phyloP scores from a whole-genome alignment of 1,140 invertebrate genomes.

The Cotesia glomerata region DNA sequence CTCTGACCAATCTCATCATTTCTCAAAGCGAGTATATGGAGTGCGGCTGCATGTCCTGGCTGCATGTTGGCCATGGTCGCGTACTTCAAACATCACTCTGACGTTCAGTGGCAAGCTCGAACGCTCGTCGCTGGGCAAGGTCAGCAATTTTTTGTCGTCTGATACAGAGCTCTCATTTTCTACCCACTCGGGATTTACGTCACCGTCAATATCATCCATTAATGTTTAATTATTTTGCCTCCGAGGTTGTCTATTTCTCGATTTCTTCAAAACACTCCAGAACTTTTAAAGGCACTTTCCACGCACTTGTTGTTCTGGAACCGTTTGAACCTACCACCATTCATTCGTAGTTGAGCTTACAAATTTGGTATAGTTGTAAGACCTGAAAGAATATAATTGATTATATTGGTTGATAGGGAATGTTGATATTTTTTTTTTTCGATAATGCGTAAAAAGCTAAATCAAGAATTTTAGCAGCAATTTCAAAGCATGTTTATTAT shows the following conservation, averaged over 20 bases:
- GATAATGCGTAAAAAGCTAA: neutral
- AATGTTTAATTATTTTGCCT: conserved; percentile 97
- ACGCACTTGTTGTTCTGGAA: conserved; percentile 96
- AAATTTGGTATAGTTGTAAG: conserved; percentile 98
- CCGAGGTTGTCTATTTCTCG: conserved; percentile 98
- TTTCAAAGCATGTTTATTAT: conserved; percentile 20
- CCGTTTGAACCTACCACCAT: conserved; percentile 99
- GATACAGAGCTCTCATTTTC: conserved; percentile 98
- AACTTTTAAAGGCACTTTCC: conserved; percentile 94
- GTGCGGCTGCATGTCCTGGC: conserved; percentile 99
- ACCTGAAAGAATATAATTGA: conserved; percentile 70
- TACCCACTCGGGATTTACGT: conserved; percentile 98
- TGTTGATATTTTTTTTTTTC: neutral
- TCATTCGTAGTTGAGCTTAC: conserved; percentile 96
- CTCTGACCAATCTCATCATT: conserved; percentile 98
- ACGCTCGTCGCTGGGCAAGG: conserved; percentile 98
- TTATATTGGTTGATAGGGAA: conserved; percentile 2
- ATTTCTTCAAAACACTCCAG: conserved; percentile 91
- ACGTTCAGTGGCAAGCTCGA: conserved; percentile 97
- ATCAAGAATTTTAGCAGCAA: conserved; percentile 29
- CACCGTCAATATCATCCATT: conserved; percentile 99
- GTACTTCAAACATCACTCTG: conserved; percentile 98
- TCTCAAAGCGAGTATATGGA: conserved; percentile 99
- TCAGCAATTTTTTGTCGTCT: conserved; percentile 98
- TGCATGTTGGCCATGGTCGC: conserved; percentile 98